Conservation (phyloP, 2,113 vertebrate species). For the Colistium nudipinnis region DNA sequence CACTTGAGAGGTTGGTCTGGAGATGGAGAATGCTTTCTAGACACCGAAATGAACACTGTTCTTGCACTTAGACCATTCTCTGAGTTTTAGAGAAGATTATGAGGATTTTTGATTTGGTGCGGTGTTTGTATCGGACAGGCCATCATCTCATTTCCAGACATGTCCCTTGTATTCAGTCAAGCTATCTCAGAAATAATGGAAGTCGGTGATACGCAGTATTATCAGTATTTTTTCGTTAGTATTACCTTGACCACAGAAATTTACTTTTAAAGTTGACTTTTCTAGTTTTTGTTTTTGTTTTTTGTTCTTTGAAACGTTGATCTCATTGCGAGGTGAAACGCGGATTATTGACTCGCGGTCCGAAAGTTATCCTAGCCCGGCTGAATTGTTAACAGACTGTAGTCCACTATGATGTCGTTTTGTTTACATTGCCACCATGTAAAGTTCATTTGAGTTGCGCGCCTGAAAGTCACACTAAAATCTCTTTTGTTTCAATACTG, state of each 20-base stretch:
- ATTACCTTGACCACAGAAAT: constrained; percentile 40
- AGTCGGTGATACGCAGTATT: constrained; percentile 50
- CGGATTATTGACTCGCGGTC: constrained; percentile 33
- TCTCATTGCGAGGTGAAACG: constrained; percentile 31
- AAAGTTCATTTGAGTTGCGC: constrained; percentile 64
- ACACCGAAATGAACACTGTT: constrained; percentile 7
- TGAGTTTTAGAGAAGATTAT: constrained; percentile 14
- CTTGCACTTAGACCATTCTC: constrained; percentile 11
- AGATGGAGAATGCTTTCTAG: constrained; percentile 26
- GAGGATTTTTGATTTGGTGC: constrained; percentile 29
- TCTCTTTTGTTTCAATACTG: constrained; percentile 68
- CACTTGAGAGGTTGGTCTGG: constrained; percentile 45
- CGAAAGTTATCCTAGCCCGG: constrained; percentile 45
- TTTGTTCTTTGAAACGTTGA: not conserved
- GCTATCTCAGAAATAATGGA: constrained; percentile 32
- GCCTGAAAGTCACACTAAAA: constrained; percentile 65
- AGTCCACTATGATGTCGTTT: constrained; percentile 71
- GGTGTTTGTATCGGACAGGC: constrained; percentile 16
- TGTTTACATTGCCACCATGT: constrained; percentile 75
- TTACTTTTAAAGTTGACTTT: constrained; percentile 35
- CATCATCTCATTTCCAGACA: constrained; percentile 28
- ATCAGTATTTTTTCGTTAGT: constrained; percentile 33
- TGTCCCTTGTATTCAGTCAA: constrained; percentile 12
- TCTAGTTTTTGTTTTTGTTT: constrained; percentile 30
- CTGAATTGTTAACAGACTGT: constrained; percentile 61